phyloP scores from a whole-genome alignment of 2,888 invertebrate genomes.

The Hedya salicella region DNA sequence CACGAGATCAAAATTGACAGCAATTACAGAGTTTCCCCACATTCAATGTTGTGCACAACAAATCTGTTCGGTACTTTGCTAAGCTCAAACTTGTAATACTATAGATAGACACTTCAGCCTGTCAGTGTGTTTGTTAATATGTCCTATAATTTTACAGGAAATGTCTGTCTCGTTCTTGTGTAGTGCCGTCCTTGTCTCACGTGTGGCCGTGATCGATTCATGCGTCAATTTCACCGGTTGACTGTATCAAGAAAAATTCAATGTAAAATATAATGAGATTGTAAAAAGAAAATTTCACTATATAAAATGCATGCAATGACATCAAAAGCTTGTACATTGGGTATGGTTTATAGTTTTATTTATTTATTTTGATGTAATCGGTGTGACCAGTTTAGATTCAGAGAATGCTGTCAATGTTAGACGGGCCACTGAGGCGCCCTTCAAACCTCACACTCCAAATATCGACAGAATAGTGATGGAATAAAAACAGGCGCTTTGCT shows the following conservation, averaged over 20 bases:
- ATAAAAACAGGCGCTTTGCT: conserved; percentile 39
- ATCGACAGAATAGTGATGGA: conserved; percentile 44
- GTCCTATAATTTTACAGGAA: too few species aligned
- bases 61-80: too few species aligned
- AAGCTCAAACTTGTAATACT: too few species aligned
- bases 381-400: background rate
- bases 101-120: too few species aligned
- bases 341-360: background rate
- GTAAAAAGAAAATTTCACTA: background rate
- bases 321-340: background rate
- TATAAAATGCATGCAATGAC: background rate
- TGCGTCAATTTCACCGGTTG: background rate
- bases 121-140: too few species aligned
- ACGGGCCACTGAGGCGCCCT: background rate
- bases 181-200: background rate
- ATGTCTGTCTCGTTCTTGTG: background rate
- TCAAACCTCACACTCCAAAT: conserved; percentile 37
- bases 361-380: background rate
- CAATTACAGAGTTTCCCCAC: too few species aligned
- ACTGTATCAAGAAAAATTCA: background rate
- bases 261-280: background rate
- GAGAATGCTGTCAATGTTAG: conserved; percentile 16
- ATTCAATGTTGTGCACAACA: too few species aligned
- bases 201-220: too few species aligned
- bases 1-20: too few species aligned